These are phyloP conservation scores for Pollenia amentaria DNA, from an alignment of 2,888 invertebrate genomes.

Conservation along the genomic window DNA sequence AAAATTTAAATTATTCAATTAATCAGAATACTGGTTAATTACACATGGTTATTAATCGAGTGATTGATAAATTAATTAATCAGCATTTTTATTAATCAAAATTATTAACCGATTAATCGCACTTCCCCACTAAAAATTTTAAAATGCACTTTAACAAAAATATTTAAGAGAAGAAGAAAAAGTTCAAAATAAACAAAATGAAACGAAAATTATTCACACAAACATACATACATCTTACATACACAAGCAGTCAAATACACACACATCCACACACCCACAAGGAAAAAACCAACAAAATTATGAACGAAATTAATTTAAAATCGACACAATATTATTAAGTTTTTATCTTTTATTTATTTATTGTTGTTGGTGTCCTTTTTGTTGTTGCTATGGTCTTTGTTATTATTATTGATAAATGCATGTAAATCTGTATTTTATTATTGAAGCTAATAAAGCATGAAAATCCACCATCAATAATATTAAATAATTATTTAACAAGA, in stretches of 20 bases:
- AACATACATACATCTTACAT: constrained; percentile 1
- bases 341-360: background rate
- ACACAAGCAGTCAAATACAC: background rate
- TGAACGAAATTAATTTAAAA: constrained; percentile 45
- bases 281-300: constrained; percentile 17
- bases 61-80: too few relatives aligned
- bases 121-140: too few relatives aligned
- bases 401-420: constrained; percentile 6
- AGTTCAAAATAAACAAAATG: background rate
- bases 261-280: background rate
- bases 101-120: too few relatives aligned
- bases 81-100: too few relatives aligned
- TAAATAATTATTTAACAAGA: constrained; percentile 44
- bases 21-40: too few relatives aligned
- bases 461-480: constrained; percentile 57
- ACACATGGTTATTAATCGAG: too few relatives aligned
- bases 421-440: constrained; percentile 41
- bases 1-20: too few relatives aligned
- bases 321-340: constrained; percentile 16
- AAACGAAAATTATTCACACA: background rate
- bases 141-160: constrained; percentile 1
- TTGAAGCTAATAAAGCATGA: constrained; percentile 58
- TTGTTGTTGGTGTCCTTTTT: background rate
- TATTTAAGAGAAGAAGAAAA: background rate
- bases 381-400: background rate